Base-by-base conservation (phyloP, 1,140 invertebrate species). In the Nautilus pompilius region DNA sequence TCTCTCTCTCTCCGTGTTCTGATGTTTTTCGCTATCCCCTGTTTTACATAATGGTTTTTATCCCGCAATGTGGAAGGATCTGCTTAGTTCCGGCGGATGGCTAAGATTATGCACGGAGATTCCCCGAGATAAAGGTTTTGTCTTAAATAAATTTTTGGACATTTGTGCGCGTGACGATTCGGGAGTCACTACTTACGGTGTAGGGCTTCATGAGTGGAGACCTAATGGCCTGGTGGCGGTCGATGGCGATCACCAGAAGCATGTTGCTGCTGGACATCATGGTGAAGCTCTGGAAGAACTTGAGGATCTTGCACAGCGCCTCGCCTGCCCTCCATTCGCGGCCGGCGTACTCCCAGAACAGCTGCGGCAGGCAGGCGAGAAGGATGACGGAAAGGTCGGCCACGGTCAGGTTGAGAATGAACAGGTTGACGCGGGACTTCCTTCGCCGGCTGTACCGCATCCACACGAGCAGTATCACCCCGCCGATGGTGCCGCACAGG, bases 161-260 rank as follows among this genome's bases (percentile, higher is more conserved):
- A n/a, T n/a, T n/a, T n/a, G n/a, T n/a, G n/a, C n/a, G n/a, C n/a
- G n/a, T n/a, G n/a, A n/a, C n/a, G n/a, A n/a, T n/a, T n/a, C n/a
- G n/a, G n/a, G n/a, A n/a, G n/a, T n/a, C 32, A 33, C 30, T 32
- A 73, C 73, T 72, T 70, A 80, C 79, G 33, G 76, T 53, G 8
- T 71, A 63, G 1, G 73, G 72, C 46, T 75, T 73, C 51, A 77
- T 74, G 1, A 84, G 73, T 4, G 83, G 82, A 17, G 72, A 60
- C 6, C 78, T 63, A 22, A 84, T 82, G 10, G 82, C 83, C 61
- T 79, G 79, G 62, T 83, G 79, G 2, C 83, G 64, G 66, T 84
- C 83, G 22, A 84, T 63, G 5, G 81, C 83, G n/a, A 84, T 80
- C 13, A 80, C 77, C 2, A 84, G 79, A 10, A 84, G 63, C 77